Base-by-base conservation (phyloP, 1,140 invertebrate species). In the Lerema accius region DNA sequence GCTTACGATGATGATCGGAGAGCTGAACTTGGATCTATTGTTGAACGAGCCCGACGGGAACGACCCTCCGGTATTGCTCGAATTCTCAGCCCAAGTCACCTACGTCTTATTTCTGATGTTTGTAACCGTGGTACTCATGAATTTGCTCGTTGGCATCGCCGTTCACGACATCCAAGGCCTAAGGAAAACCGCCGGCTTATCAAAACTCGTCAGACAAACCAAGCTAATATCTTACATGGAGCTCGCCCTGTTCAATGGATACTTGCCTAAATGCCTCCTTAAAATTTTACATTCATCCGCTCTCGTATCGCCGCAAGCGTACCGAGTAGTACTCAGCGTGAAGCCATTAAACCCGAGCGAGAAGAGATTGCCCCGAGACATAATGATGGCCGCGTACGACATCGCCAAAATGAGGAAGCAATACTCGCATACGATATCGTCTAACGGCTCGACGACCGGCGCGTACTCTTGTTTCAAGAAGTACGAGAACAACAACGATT, bases 1-100 rank as follows among this genome's bases (percentile, higher is more conserved):
- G 0, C 81, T 97, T 37, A 96, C 96, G 0, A 97, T 97, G 96
- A 97, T 97, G 96, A 97, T 96, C 1, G 96, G 96, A 0, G 96
- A 97, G 70, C 69, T 94, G 9, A 94, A 94, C 68, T 92, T 94
- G 58, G 93, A 94, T 68, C 90, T 92, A 17, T 76, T 94, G 1
- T 88, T 93, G n/a, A 93, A 92, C 58, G 92, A 93, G 43, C 85
- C 92, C 23, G 86, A 84, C 26, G 68, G 82, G 23, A 83, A 89
- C 26, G 86, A 88, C 53, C 82, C 85, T 11, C 82, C 81, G 0
- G 75, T 90, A 3, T 62, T 85, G 23, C 70, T 90, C 13, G 93
- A 93, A 1, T 87, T 93, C n/a, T 94, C 93, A 32, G 92, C 94
- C 0, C 94, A 94, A 69, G 87, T 94, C 9, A 91, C 94, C 0